phyloP scores from a whole-genome alignment of 1,140 invertebrate species.

The Hermatobates lingyangjiaoensis region DNA sequence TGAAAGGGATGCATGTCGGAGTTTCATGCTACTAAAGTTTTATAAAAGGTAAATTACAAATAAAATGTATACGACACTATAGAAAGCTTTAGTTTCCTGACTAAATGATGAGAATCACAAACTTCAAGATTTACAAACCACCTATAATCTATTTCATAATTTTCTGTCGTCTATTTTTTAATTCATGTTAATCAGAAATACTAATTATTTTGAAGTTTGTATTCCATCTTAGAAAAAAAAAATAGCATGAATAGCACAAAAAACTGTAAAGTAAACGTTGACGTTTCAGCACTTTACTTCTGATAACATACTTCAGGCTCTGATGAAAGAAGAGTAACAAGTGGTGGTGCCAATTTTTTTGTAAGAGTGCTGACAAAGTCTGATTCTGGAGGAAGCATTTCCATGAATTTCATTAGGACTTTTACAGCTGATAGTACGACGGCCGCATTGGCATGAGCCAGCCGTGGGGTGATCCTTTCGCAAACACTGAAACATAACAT shows the following conservation, averaged over 20 bases:
- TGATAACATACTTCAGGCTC: conserved; percentile 68
- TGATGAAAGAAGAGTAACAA: conserved; percentile 91
- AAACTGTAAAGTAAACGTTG: background rate
- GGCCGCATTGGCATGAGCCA: conserved; percentile 98
- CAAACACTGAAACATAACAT: conserved; percentile 60
- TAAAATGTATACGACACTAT: too few species aligned
- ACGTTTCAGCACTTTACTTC: too few species aligned
- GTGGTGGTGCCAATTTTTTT: conserved; percentile 94
- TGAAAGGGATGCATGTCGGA: too few species aligned
- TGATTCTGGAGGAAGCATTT: conserved; percentile 80
- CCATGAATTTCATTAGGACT: conserved; percentile 93
- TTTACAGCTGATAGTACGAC: conserved; percentile 98
- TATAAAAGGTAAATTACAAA: too few species aligned
- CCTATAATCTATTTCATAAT: too few species aligned
- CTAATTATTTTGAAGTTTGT: too few species aligned
- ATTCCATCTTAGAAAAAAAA: background rate
- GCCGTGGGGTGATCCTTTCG: conserved; percentile 89
- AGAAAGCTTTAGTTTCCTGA: too few species aligned
- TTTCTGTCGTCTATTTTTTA: too few species aligned
- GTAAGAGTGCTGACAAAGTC: conserved; percentile 88
- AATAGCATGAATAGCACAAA: background rate
- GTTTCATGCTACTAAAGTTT: too few species aligned
- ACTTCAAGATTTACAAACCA: too few species aligned
- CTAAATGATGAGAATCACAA: too few species aligned
- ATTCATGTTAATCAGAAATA: too few species aligned